Percentiles rank a stretch among this genome's conserved stretches.
These are phyloP conservation scores for Blera fallax DNA, from an alignment of 2,888 invertebrate genomes.

Conservation along the genomic window DNA sequence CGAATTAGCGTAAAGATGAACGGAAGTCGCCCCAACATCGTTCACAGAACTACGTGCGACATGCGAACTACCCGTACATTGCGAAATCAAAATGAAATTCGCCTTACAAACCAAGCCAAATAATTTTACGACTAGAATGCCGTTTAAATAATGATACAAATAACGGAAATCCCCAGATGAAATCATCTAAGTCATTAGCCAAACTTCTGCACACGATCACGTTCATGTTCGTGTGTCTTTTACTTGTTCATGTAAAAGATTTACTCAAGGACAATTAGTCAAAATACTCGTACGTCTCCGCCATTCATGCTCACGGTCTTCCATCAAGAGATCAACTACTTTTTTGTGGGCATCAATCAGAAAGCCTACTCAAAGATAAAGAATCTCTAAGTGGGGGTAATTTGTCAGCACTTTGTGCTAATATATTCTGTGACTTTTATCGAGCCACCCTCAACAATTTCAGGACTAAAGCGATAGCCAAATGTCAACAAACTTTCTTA, in stretches of 20 bases:
- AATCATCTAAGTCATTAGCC: neutral
- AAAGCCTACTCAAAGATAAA: constrained; percentile 53
- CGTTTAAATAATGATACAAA: neutral
- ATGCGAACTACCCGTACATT: too few relatives aligned
- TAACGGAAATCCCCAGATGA: neutral
- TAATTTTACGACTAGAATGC: neutral
- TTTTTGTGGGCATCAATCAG: constrained; percentile 22
- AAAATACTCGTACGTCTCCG: neutral
- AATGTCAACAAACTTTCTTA: constrained; percentile 65
- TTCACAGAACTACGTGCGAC: too few relatives aligned
- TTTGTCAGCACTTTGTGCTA: constrained; percentile 61
- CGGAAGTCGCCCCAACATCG: too few relatives aligned
- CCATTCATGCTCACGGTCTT: neutral
- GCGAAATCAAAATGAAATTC: neutral
- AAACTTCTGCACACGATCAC: neutral
- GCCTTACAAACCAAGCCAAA: neutral
- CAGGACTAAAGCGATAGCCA: constrained; percentile 29
- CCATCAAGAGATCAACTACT: constrained; percentile 11
- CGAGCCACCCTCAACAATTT: constrained; percentile 48
- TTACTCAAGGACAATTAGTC: neutral
- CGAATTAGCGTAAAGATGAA: too few relatives aligned
- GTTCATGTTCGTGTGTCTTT: neutral
- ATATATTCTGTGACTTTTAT: constrained; percentile 51
- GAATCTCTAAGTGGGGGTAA: constrained; percentile 45
- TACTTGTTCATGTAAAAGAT: neutral